Percentiles rank a stretch among this genome's conserved stretches.
Evolutionary conservation across 2,113 vertebrate genomes (phyloP).

Genomic region (Paradisaea rubra): DNA sequence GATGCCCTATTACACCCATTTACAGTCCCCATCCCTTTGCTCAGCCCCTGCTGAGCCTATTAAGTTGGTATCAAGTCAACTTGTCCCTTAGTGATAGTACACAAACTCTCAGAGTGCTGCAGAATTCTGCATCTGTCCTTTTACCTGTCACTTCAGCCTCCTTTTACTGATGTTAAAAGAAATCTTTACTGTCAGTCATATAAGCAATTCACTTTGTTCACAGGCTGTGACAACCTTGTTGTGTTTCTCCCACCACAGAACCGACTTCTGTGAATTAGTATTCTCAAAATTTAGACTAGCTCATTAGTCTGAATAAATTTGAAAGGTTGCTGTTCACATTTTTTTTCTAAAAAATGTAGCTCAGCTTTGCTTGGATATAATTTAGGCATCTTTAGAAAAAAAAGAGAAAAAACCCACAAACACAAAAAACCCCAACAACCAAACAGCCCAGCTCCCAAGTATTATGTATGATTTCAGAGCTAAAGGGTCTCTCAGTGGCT

Average conservation of each 20-base stretch:
- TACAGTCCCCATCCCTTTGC: not conserved
- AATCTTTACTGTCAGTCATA: conserved; percentile 97
- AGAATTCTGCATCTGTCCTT: conserved; percentile 80
- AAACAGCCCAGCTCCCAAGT: conserved; percentile 4
- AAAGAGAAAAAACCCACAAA: not conserved
- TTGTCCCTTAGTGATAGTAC: conserved; percentile 74
- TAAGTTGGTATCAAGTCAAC: conserved; percentile 70
- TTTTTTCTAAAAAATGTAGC: conserved; percentile 23
- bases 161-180: conserved; percentile 97
- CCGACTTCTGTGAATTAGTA: conserved; percentile 77
- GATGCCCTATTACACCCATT: conserved; percentile 22
- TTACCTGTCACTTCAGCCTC: conserved; percentile 88
- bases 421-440: not conserved
- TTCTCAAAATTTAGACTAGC: conserved; percentile 87
- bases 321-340: conserved; percentile 77
- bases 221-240: conserved; percentile 87
- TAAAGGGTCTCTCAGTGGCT: conserved; percentile 18
- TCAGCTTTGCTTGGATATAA: conserved; percentile 66
- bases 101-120: conserved; percentile 78
- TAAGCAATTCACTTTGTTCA: conserved; percentile 98
- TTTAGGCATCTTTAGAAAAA: conserved; percentile 65
- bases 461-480: conserved; percentile 47
- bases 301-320: conserved; percentile 98
- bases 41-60: conserved; percentile 64
- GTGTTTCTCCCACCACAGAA: conserved; percentile 70